Evolutionary conservation across 1,140 invertebrate genomes (phyloP), one percentile per base, ranked within the genome.

Genomic region (Leguminivora glycinivorella): DNA sequence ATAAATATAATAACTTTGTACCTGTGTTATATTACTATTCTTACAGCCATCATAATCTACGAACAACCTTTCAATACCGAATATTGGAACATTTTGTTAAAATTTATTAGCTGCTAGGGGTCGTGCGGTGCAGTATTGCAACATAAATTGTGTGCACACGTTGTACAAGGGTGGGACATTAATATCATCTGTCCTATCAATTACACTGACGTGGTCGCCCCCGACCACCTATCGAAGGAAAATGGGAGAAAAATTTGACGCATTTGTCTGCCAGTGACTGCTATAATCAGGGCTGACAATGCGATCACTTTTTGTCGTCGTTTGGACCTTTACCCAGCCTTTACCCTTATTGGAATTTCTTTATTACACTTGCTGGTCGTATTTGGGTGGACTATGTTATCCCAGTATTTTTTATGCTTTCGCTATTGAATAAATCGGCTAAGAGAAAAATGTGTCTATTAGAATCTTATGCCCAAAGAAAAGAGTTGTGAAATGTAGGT

Each of bases 181-280:
- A 87, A 89, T 85, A 85, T 83, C 80, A 83, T 81, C 75, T 80
- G 83, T 80, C 83, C 83, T 83, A 87, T 85, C 83, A 87, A 88
- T 87, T 85, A 87, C 74, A 80, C 56, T 70, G 77, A 72, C 78
- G 78, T 80, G 83, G 78, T 84, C 78, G 79, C 78, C 69, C 76
- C 60, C 78, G 77, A 82, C 79, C 80, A 73, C 73, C 79, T 79
- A 80, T 81, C 75, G 72, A 73, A 77, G 78, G 80, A 82, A 81
- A 80, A 80, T 82, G 81, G 71, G 78, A 78, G 79, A 81, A 82
- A 84, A 87, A 81, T 82, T 83, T 83, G 73, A 82, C 79, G 75
- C 70, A 79, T 63, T 63, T 63, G 58, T 63, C 58, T 63, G 58
- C 34, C 26, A 43, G 34, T 22, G 40, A 34, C 34, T n/a, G 40